These are phyloP conservation scores for Calameuta pallipes DNA, from an alignment of 2,888 invertebrate genomes.

Conservation along the genomic window DNA sequence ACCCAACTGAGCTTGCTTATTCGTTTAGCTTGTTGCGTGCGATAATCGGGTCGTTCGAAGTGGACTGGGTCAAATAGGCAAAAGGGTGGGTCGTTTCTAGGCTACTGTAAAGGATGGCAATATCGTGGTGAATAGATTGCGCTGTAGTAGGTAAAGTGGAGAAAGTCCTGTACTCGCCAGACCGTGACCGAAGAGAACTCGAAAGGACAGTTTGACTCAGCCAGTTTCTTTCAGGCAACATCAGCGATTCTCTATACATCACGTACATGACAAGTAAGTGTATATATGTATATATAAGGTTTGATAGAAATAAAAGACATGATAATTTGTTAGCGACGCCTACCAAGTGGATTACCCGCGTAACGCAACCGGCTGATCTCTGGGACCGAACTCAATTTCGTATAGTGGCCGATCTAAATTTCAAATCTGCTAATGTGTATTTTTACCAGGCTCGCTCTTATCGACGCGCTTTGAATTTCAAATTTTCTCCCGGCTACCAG, in stretches of 20 bases:
- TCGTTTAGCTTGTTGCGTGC: too few species aligned
- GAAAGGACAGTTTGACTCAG: constrained; percentile 50
- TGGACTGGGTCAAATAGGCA: too few species aligned
- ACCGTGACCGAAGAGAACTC: too few species aligned
- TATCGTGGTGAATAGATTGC: too few species aligned
- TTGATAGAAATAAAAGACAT: too few species aligned
- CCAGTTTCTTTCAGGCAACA: constrained; percentile 64
- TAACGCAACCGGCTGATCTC: constrained; percentile 1
- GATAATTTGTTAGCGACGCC: too few species aligned
- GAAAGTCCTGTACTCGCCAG: too few species aligned
- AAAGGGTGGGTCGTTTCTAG: too few species aligned
- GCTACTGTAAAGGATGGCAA: too few species aligned
- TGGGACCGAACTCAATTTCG: constrained; percentile 26
- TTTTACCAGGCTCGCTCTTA: constrained; percentile 53
- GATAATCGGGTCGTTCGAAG: too few species aligned
- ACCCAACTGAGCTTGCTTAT: too few species aligned
- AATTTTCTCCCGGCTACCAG: constrained; percentile 37
- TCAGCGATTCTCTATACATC: constrained; percentile 64
- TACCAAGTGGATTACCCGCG: not conserved
- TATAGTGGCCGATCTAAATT: constrained; percentile 53
- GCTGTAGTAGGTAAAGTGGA: too few species aligned
- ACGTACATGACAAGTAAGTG: constrained; percentile 66
- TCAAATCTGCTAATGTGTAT: constrained; percentile 64
- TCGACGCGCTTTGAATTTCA: constrained; percentile 61
- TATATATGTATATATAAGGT: constrained; percentile 4